Evolutionary conservation across 1,140 invertebrate species (phyloP), one percentile per base, ranked within the genome.

Genomic region (Zaprionus kolodkinae): DNA sequence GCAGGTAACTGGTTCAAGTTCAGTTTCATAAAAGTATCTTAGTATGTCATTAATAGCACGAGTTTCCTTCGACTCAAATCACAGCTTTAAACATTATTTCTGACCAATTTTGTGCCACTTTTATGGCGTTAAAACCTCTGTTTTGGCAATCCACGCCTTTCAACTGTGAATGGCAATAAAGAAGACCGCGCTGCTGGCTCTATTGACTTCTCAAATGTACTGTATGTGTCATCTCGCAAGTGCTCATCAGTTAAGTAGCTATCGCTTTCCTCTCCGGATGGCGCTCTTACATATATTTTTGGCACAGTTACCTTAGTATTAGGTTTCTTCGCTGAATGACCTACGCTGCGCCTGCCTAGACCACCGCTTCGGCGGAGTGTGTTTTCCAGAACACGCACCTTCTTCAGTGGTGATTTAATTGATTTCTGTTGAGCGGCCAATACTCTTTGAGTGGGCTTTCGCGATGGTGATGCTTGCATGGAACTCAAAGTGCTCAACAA

Each of bases 341-440:
- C 73, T 33, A 77, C 12, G 45, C 89, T 91, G 1, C 79, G 74
- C n/a, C 83, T 74, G 13, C 76, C 78, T 35, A 87, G 17, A 2
- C 83, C 83, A 7, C 76, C 76, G 27, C 80, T 84, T 15, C 90
- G 89, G 2, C 86, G 73, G 25, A 91, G 55, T 0, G 86, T 91
- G 4, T 72, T 78, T 21, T 75, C 84, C 50, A 92, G 62, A 0
- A 91, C 77, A 21, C 76, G 87, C 10, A 79, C 63, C 25, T 86
- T 87, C 52, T 82, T 91, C 0, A 82, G 3, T 3, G 83, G 81
- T n/a, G 86, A 74, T 33, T 88, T 91, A 3, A 50, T 67, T 3
- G n/a, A 4, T 48, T 67, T 73, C 0, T 66, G 43, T 4, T 68
- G 62, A 38, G 36, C 25, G 3, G 35, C 7, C 40, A 45, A 15